A percentile compares a stretch with the other conserved stretches of the same genome.
These are phyloP conservation scores for Lepilemur ruficaudatus DNA, from an alignment of 2,797 vertebrate species.

Conservation along the genomic window DNA sequence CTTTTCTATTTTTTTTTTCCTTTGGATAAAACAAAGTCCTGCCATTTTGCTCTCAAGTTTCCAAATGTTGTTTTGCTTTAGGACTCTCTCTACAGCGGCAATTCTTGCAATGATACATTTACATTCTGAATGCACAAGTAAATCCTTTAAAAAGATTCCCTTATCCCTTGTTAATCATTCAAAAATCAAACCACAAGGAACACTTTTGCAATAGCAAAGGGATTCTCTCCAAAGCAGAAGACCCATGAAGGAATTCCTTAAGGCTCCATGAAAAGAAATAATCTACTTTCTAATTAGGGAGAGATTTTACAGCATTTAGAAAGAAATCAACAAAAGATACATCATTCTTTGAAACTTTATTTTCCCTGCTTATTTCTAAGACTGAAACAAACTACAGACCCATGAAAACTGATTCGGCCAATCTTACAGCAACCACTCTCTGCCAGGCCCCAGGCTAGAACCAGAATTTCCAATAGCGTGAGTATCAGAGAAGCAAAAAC, in stretches of 20 bases:
- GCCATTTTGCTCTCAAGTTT: conserved; percentile 53
- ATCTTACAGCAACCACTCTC: background rate
- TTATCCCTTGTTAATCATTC: background rate
- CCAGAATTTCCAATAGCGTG: background rate
- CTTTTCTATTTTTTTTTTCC: conserved; percentile 15
- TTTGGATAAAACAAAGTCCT: conserved; percentile 52
- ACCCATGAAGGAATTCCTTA: background rate
- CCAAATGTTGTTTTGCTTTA: conserved; percentile 57
- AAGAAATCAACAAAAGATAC: background rate
- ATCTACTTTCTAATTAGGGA: conserved; percentile 1
- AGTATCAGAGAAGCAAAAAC: background rate
- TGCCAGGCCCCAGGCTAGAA: background rate
- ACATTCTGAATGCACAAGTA: background rate
- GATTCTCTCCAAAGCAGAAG: conserved; percentile 33
- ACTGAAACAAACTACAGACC: background rate
- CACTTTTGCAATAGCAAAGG: background rate
- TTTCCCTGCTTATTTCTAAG: background rate
- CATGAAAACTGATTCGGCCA: background rate
- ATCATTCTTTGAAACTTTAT: conserved; percentile 16
- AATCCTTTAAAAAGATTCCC: background rate
- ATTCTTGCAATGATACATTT: background rate
- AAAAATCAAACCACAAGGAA: conserved; percentile 1
- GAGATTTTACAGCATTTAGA: background rate
- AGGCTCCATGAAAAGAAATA: background rate
- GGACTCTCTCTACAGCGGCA: background rate